These are phyloP conservation scores for Oncopodura yosiiana DNA, from an alignment of 1,140 invertebrate species.

Conservation along the genomic window DNA sequence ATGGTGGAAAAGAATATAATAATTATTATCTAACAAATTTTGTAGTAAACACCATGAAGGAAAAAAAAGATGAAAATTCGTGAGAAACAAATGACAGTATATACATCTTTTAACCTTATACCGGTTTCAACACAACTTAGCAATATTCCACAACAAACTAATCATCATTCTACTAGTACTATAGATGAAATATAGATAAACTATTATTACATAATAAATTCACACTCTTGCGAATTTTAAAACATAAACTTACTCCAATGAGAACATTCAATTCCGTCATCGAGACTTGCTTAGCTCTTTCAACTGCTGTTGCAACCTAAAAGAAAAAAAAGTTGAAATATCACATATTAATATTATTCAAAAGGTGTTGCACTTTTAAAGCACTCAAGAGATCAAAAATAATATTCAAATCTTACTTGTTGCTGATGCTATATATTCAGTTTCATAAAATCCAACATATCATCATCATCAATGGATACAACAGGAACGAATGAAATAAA, in stretches of 20 bases:
- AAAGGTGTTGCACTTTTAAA: too few relatives aligned
- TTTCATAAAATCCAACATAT: background rate
- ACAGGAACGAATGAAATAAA: background rate
- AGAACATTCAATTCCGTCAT: constrained; percentile 95
- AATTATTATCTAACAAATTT: too few relatives aligned
- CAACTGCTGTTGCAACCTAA: constrained; percentile 95
- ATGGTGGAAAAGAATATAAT: too few relatives aligned
- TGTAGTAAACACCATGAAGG: too few relatives aligned
- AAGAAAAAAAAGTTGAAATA: too few relatives aligned
- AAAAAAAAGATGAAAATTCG: constrained; percentile 3
- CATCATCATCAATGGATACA: background rate
- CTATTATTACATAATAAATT: too few relatives aligned
- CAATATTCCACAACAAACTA: constrained; percentile 8
- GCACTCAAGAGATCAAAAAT: too few relatives aligned
- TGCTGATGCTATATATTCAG: constrained; percentile 27
- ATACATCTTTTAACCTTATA: background rate
- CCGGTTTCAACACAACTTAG: background rate
- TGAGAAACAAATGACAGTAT: background rate
- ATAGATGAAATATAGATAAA: too few relatives aligned
- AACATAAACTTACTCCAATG: constrained; percentile 67
- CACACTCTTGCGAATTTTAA: background rate
- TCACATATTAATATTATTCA: too few relatives aligned
- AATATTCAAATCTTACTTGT: too few relatives aligned
- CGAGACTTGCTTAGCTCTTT: constrained; percentile 96
- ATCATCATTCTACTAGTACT: too few relatives aligned